These are phyloP conservation scores for Mesorhabditis belari DNA, from an alignment of 2,888 invertebrate genomes.

Conservation along the genomic window DNA sequence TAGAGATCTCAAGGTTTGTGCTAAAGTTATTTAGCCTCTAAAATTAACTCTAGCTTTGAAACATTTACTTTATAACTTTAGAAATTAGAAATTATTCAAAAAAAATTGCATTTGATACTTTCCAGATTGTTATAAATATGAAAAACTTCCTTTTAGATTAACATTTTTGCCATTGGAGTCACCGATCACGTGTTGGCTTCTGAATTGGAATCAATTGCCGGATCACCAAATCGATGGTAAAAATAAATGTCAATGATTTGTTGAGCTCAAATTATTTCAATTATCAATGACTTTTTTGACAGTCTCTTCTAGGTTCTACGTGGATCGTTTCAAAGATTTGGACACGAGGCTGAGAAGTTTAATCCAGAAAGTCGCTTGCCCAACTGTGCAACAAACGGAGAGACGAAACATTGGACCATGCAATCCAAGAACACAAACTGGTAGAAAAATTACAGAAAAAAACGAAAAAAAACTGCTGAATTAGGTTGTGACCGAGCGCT, in stretches of 20 bases:
- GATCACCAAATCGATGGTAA: slow-evolving; percentile 48
- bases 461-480: too few species aligned
- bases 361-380: slow-evolving; percentile 52
- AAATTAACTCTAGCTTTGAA: too few species aligned
- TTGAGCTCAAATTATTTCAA: too few species aligned
- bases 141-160: slow-evolving; percentile 31
- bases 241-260: too few species aligned
- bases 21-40: too few species aligned
- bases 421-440: slow-evolving; percentile 43
- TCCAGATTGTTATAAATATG: background rate
- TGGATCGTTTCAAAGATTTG: slow-evolving; percentile 52
- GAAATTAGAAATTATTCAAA: too few species aligned
- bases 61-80: too few species aligned
- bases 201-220: slow-evolving; percentile 51
- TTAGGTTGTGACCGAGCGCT: slow-evolving; percentile 51
- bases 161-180: slow-evolving; percentile 54
- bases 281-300: too few species aligned
- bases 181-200: slow-evolving; percentile 52
- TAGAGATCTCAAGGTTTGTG: slow-evolving; percentile 28
- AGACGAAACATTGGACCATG: slow-evolving; percentile 26
- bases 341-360: slow-evolving; percentile 50
- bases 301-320: too few species aligned
- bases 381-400: slow-evolving; percentile 9
- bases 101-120: background rate
- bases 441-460: too few species aligned